Conservation (phyloP, 2,113 vertebrate species). For the Cochlearius cochlearius region DNA sequence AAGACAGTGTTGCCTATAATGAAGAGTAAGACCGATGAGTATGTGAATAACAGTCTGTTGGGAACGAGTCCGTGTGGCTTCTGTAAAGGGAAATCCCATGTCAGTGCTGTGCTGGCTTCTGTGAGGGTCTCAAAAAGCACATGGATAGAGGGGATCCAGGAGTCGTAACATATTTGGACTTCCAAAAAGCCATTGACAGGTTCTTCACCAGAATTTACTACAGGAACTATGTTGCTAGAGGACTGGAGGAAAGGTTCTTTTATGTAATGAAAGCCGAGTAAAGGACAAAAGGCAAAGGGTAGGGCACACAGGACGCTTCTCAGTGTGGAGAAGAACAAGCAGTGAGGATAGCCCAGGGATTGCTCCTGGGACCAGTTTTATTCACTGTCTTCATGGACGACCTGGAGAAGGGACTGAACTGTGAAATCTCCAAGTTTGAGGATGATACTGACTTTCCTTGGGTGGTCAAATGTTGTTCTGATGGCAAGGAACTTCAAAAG, state of each 20-base stretch:
- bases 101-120: neutral
- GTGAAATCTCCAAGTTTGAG: neutral
- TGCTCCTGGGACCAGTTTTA: neutral
- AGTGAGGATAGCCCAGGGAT: neutral
- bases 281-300: neutral
- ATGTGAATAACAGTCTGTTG: neutral
- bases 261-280: neutral
- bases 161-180: neutral
- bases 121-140: neutral
- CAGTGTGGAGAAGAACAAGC: neutral
- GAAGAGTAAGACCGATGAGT: neutral
- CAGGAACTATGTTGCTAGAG: neutral
- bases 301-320: rapidly evolving
- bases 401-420: neutral
- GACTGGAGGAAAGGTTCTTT: neutral
- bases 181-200: neutral
- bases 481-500: neutral
- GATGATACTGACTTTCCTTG: neutral
- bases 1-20: neutral
- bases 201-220: neutral
- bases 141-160: neutral
- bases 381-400: neutral
- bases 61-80: neutral
- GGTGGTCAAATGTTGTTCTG: neutral
- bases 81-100: neutral